Evolutionary conservation across 2,113 vertebrate species (phyloP).

Genomic region (Copsychus sechellarum): DNA sequence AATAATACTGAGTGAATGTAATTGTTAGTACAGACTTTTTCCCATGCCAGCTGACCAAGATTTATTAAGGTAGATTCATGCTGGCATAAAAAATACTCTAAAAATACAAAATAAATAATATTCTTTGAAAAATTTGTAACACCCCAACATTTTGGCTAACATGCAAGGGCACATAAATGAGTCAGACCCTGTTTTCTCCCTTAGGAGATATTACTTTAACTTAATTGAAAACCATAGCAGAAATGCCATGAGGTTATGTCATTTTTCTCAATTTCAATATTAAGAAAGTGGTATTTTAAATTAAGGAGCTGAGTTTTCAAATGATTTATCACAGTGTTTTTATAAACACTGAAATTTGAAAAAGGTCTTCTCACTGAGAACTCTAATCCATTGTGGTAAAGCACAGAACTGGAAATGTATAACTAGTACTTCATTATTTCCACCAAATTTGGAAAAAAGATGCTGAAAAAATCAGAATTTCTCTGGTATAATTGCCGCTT

Average conservation of each 20-base stretch:
- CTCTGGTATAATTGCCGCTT: not conserved
- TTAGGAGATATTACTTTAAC: not conserved
- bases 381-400: not conserved
- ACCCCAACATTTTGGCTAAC: not conserved
- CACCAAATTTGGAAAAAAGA: not conserved
- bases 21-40: not conserved
- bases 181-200: not conserved
- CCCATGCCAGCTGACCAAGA: not conserved
- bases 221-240: not conserved
- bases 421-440: not conserved
- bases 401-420: not conserved
- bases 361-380: not conserved
- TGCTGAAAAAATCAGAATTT: not conserved
- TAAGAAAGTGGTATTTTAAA: not conserved
- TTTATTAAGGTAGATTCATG: not conserved
- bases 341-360: not conserved
- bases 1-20: not conserved
- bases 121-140: not conserved
- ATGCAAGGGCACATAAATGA: conserved; percentile 11
- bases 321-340: not conserved
- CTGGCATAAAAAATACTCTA: not conserved
- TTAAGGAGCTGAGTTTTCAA: not conserved
- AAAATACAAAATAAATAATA: conserved; percentile 6
- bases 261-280: not conserved
- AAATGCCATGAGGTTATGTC: not conserved